Base-by-base conservation (phyloP, 2,797 vertebrate species). In the Buceros bicornis region DNA sequence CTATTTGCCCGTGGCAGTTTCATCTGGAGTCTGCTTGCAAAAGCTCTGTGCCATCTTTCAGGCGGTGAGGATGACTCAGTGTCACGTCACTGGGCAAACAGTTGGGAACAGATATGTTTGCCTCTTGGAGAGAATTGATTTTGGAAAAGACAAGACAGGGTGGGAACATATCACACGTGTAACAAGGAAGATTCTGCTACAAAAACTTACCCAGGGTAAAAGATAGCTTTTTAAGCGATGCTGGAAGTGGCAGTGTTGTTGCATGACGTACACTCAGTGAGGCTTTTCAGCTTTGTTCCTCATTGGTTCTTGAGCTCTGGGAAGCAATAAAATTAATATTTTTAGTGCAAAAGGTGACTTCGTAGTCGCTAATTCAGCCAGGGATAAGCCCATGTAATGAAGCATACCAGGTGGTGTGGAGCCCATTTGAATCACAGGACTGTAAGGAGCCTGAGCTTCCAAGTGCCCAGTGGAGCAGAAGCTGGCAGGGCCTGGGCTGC, bases 21-120 rank as follows among this genome's bases (percentile, higher is more conserved):
- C 91, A 45, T 19, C 24, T 4, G 3, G 47, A 42, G 20, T 3
- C 58, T 66, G 50, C 74, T 90, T 91, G 82, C 90, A 71, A 60
- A 40, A 90, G 58, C 69, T 31, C 33, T 2, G 50, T 82, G 83
- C 66, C 80, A 28, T 42, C 61, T 72, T 21, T 45, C 43, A 76
- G 53, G 50, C 0, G 1, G 10, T 15, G 77, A 26, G 47, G 74
- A 13, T 96, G 96, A 95, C 91, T 97, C 94, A 89, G 2, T 5
- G 8, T 12, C 33, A n/a, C 5, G 6, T 85, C 93, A 85, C 62
- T n/a, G 51, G 43, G 37, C 61, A 26, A 37, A 53, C 33, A 31
- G n/a, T 18, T 48, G 67, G 13, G 37, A 28, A 78, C 16, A 26
- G 48, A 5, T 6, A 2, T 2, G 16, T 11, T 13, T 82, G 43